Base-by-base conservation (phyloP, 2,888 invertebrate genomes). In the Diarsia rubi region DNA sequence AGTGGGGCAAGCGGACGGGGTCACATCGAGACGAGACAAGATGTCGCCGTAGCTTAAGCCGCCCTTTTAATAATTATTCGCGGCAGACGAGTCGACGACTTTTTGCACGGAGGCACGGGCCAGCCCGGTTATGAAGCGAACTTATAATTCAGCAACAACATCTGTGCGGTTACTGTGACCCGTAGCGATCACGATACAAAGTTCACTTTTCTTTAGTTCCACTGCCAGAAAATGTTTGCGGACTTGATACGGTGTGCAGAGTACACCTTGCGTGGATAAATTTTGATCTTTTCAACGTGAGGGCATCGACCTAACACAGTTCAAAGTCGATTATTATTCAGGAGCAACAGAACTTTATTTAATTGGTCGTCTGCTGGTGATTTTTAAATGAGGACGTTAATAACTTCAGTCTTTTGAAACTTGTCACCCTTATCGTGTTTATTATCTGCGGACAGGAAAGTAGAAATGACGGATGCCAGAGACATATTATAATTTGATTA, bases 51-150 rank as follows among this genome's bases (percentile, higher is more conserved):
- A 80, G 84, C 82, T 88, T 86, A 90, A n/a, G n/a, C n/a, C 89
- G 93, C 93, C 93, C 92, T 93, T 94, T 86, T 92, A 89, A 92
- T 92, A 92, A 93, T 93, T 93, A 93, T 92, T 92, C 90, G 91
- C 88, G 88, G 90, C 90, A 92, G 92, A 91, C 93, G 90, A 93
- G 93, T 92, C 92, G 92, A 90, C 91, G 92, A 92, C 92, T 94
- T 93, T 93, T 93, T 93, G 91, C 91, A 86, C 88, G 81, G 89
- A 89, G 90, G 90, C 90, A 87, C 87, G 87, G 86, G 85, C 84
- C 82, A 89, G 90, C 87, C 81, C 86, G 89, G 85, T 88, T 89
- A 83, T 85, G 85, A 89, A 86, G 88, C 88, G 73, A 88, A 88
- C 81, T 88, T 86, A 87, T 85, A 88, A 87, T 86, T 87, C 82